Evolutionary conservation across 2,113 vertebrate species (phyloP), one percentile per base, ranked within the genome.

Genomic region (Hemiprocne comata): DNA sequence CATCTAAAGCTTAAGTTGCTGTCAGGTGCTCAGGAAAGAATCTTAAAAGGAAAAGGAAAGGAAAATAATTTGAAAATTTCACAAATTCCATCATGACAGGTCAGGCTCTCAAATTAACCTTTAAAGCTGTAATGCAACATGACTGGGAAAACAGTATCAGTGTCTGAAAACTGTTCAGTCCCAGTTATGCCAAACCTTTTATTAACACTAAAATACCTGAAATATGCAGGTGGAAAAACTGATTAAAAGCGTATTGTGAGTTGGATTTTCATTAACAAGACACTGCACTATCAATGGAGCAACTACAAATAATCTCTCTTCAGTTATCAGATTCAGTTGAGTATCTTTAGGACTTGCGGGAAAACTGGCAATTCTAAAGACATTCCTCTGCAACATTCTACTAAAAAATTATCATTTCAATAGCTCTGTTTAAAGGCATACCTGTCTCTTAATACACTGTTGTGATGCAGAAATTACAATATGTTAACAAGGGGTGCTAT

Each of bases 51-150:
- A 42, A 42, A 42, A 42, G 40, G 40, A 42, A 70, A 74, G 61
- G 44, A 69, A 85, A 75, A 70, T 60, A 94, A n/a, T 83, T 93
- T 75, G 62, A 58, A 73, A 93, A 60, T 92, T 74, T 67, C 62
- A 71, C 28, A 62, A 74, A 88, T 86, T 77, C 34, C 65, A 84
- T 69, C 62, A 29, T 17, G 28, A 73, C 25, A 62, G 69, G 60
- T 60, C 44, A 88, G 55, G 36, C 16, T 93, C 93, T 86, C 55
- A 70, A 16, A 90, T 71, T 46, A 86, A 86, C 71, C 64, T 88
- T 92, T 57, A 71, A 84, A 86, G 65, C 9, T 74, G 34, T 3
- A 66, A 58, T 0, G 16, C 26, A 92, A 7, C 17, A 25, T 8
- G 51, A 74, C 50, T 71, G 13, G 10, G 57, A 88, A 90, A 83